phyloP scores from a whole-genome alignment of 2,888 invertebrate species.

The Drosophila kuntzei region DNA sequence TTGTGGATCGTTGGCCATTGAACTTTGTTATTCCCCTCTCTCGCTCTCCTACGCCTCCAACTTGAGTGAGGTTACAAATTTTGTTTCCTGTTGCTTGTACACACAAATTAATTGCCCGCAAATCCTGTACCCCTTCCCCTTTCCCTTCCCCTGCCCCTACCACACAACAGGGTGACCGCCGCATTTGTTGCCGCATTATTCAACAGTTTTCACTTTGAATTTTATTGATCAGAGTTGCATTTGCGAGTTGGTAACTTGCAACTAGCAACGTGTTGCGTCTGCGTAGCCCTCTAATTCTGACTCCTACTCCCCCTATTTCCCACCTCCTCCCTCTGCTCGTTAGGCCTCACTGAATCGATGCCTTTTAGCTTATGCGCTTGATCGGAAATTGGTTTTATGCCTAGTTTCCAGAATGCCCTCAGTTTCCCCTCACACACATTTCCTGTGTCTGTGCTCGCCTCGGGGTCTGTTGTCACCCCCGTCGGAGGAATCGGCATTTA shows the following conservation, averaged over 20 bases:
- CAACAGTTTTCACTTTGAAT: constrained; percentile 81
- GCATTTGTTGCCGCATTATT: constrained; percentile 59
- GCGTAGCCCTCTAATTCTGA: constrained; percentile 47
- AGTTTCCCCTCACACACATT: constrained; percentile 45
- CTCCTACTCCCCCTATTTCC: not conserved
- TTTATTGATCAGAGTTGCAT: constrained; percentile 68
- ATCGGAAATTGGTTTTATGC: constrained; percentile 83
- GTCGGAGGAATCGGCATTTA: constrained; percentile 48
- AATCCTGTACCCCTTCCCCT: constrained; percentile 77
- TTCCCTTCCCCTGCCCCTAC: not conserved
- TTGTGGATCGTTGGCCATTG: constrained; percentile 60
- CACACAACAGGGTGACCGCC: constrained; percentile 25
- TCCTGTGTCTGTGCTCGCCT: constrained; percentile 53
- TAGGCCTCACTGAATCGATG: constrained; percentile 57
- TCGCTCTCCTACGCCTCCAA: not conserved
- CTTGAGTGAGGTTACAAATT: constrained; percentile 17
- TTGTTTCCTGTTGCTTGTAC: constrained; percentile 70
- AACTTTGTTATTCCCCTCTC: constrained; percentile 43
- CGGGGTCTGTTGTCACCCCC: constrained; percentile 50
- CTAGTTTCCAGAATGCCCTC: constrained; percentile 61
- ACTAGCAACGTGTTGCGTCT: constrained; percentile 76
- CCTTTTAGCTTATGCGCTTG: constrained; percentile 67
- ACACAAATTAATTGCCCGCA: constrained; percentile 85
- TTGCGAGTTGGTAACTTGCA: constrained; percentile 20
- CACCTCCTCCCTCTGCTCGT: constrained; percentile 22